phyloP scores from a whole-genome alignment of 2,888 invertebrate genomes.

The Panzeria rudis region DNA sequence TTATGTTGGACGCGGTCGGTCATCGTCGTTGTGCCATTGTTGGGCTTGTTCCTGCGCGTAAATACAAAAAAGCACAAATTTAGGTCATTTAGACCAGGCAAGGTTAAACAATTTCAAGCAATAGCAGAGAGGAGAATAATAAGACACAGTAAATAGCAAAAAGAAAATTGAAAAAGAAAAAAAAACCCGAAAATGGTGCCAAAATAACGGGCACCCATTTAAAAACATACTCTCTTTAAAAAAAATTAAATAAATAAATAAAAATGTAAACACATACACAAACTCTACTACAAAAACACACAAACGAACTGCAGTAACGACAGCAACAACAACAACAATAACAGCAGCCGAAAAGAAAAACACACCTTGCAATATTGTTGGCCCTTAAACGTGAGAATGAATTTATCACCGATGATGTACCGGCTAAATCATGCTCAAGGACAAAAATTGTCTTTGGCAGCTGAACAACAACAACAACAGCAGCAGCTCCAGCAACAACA shows the following conservation, averaged over 20 bases:
- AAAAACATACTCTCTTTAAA: background rate
- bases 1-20: slow-evolving; percentile 25
- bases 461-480: slow-evolving; percentile 74
- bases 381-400: slow-evolving; percentile 70
- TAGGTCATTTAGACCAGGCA: slow-evolving; percentile 54
- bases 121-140: background rate
- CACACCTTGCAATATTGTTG: slow-evolving; percentile 35
- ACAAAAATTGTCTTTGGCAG: slow-evolving; percentile 76
- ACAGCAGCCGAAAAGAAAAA: slow-evolving; percentile 34
- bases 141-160: slow-evolving; percentile 8
- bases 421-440: slow-evolving; percentile 81
- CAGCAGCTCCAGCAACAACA: slow-evolving; percentile 70
- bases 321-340: slow-evolving; percentile 39
- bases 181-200: slow-evolving; percentile 54
- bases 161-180: slow-evolving; percentile 24
- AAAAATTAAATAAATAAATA: background rate
- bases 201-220: slow-evolving; percentile 50
- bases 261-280: slow-evolving; percentile 54
- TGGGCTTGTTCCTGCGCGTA: slow-evolving; percentile 30
- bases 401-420: slow-evolving; percentile 81
- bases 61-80: slow-evolving; percentile 40
- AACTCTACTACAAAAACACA: background rate
- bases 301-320: background rate
- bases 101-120: slow-evolving; percentile 44
- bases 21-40: slow-evolving; percentile 18